These are phyloP conservation scores for Malthinus seriepunctatus DNA, from an alignment of 2,888 invertebrate genomes.

Conservation along the genomic window DNA sequence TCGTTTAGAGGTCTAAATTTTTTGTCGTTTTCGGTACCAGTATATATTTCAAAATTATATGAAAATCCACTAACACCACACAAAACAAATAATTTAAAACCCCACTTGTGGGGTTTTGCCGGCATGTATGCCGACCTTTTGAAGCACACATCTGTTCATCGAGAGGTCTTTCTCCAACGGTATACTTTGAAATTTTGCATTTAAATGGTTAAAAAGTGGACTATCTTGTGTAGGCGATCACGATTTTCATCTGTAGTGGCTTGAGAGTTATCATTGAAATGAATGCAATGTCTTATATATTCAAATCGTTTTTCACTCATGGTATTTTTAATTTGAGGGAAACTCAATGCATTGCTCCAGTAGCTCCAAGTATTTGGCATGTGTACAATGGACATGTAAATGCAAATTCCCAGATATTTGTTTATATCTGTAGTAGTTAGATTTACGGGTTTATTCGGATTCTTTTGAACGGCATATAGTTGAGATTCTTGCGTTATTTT, in stretches of 20 bases:
- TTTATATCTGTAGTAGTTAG: constrained; percentile 8
- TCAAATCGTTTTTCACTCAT: constrained; percentile 38
- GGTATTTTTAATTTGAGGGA: constrained; percentile 30
- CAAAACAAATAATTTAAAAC: constrained; percentile 39
- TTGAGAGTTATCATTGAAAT: constrained; percentile 36
- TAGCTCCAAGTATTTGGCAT: constrained; percentile 30
- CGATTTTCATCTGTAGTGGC: constrained; percentile 17
- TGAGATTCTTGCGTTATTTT: constrained; percentile 21
- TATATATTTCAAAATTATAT: constrained; percentile 45
- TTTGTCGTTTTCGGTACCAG: constrained; percentile 37
- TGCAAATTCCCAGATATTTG: constrained; percentile 30
- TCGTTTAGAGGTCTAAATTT: constrained; percentile 32
- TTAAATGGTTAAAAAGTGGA: constrained; percentile 30
- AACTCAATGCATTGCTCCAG: constrained; percentile 34
- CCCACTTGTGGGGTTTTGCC: constrained; percentile 49
- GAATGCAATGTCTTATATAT: constrained; percentile 30
- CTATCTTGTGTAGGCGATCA: constrained; percentile 34
- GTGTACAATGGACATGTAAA: constrained; percentile 35
- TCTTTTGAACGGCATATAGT: constrained; percentile 18
- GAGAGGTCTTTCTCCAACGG: constrained; percentile 33
- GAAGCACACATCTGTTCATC: constrained; percentile 40
- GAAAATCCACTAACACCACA: constrained; percentile 39
- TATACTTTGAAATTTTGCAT: constrained; percentile 24
- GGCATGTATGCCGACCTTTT: constrained; percentile 41
- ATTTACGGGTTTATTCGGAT: constrained; percentile 12